Base-by-base conservation (phyloP, 2,888 invertebrate genomes). In the Euphydryas editha region DNA sequence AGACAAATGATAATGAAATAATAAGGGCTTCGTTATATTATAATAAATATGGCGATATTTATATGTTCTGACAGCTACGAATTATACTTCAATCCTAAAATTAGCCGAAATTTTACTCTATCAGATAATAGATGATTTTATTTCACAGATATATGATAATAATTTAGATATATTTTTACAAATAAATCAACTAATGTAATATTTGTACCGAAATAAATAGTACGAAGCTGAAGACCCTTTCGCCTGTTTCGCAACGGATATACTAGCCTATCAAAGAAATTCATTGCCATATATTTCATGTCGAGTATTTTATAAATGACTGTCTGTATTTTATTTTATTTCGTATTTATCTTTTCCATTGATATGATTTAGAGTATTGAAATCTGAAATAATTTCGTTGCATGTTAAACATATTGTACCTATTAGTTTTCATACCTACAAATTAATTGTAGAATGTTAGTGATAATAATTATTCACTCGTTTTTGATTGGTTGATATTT, bases 271-370 rank as follows among this genome's bases (percentile, higher is more conserved):
- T 69, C 56, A 66, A 66, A 64, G 67, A 69, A 67, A 70, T 72
- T 69, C 67, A 73, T 70, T 58, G 70, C 67, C 54, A 59, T 72
- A 72, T 72, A 69, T 69, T 67, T 73, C 68, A 65, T 67, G 57
- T 54, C 65, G 42, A 69, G 55, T 44, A 66, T 63, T 65, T 68
- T 63, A 67, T 65, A 65, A 65, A 68, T 65, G 55, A 42, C 39
- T 49, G 51, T 49, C 61, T 65, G 54, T 63, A 62, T 63, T 62
- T 66, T 57, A 66, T 66, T 62, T 66, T 42, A 61, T 57, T 61
- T 18, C 15, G 18, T 18, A 42, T 65, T 61, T 65, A 65, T 65
- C 57, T 39, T 42, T 36, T 55, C 55, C 30, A 61, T 49, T 47
- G 46, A 59, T 37, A 55, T 24, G 36, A 24, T 42, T 46, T 21